These are phyloP conservation scores for Mus minutoides DNA, from an alignment of 2,797 vertebrate genomes.

Conservation along the genomic window DNA sequence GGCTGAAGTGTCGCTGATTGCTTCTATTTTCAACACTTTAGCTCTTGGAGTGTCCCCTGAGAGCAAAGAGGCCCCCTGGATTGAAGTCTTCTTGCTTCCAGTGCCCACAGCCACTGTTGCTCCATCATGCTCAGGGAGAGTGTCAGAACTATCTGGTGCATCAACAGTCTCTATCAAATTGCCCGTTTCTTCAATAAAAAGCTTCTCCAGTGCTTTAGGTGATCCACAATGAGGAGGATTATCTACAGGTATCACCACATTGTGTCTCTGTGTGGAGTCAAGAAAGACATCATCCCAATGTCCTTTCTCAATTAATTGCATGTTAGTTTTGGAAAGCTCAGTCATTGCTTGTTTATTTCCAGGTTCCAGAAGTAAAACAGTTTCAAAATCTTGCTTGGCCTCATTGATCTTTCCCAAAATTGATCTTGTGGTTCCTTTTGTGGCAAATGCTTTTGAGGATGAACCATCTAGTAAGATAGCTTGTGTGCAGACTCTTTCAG, in stretches of 20 bases:
- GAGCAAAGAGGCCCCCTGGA: conserved; percentile 80
- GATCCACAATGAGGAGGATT: conserved; percentile 90
- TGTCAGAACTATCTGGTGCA: conserved; percentile 20
- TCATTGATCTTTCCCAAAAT: no score
- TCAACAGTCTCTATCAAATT: conserved; percentile 81
- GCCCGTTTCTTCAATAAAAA: conserved; percentile 93
- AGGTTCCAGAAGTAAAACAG: conserved; percentile 95
- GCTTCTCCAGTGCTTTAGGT: conserved; percentile 91
- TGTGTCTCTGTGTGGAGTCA: conserved; percentile 86
- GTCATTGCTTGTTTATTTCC: conserved; percentile 96
- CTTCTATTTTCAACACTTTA: conserved; percentile 96
- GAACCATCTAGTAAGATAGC: no score
- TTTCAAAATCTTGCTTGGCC: conserved; percentile 92
- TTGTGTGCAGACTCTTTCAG: no score
- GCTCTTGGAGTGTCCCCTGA: conserved; percentile 89
- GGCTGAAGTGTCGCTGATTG: conserved; percentile 83
- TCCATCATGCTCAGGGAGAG: conserved; percentile 29
- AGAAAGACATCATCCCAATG: conserved; percentile 78
- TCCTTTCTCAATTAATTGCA: conserved; percentile 88
- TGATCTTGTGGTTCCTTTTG: no score
- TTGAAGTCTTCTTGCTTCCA: conserved; percentile 73
- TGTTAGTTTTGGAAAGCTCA: conserved; percentile 93
- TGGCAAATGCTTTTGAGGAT: no score
- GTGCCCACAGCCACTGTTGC: neutral
- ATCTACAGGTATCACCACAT: conserved; percentile 89